A percentile compares a stretch with the other conserved stretches of the same genome.
phyloP scores from a whole-genome alignment of 2,888 invertebrate genomes.

The Sarcophaga caerulescens region DNA sequence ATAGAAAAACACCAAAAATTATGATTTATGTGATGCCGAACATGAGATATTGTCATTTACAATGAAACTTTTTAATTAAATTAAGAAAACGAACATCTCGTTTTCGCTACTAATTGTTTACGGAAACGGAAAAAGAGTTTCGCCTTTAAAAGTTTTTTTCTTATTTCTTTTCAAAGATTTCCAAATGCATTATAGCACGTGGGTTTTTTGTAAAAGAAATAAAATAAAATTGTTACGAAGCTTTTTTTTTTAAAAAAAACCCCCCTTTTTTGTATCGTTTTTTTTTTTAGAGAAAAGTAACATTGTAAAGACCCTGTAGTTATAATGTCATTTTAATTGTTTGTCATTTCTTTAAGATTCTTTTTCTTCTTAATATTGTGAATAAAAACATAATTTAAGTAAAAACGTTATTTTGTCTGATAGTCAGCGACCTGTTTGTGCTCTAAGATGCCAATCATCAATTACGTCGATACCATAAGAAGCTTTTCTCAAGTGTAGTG shows the following conservation, averaged over 20 bases:
- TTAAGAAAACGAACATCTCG: neutral
- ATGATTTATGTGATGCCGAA: conserved; percentile 60
- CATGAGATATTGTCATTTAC: conserved; percentile 62
- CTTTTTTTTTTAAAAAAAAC: neutral
- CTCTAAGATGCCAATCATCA: neutral
- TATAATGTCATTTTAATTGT: conserved; percentile 71
- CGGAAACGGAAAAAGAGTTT: conserved; percentile 53
- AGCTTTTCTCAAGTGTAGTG: too few relatives aligned
- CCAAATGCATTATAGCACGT: conserved; percentile 26
- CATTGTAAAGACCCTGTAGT: conserved; percentile 19
- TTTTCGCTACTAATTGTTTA: conserved; percentile 6
- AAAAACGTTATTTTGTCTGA: neutral
- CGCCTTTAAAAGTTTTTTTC: too few relatives aligned
- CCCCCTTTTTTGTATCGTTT: too few relatives aligned
- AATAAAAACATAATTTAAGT: conserved; percentile 20
- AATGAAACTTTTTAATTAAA: conserved; percentile 22
- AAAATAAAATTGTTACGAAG: neutral
- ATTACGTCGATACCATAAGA: neutral
- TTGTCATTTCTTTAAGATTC: conserved; percentile 57
- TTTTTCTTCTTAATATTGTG: neutral
- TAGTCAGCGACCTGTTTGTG: neutral
- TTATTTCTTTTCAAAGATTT: conserved; percentile 5
- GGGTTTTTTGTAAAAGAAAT: conserved; percentile 13
- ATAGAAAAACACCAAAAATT: neutral
- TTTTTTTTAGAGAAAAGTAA: neutral